A percentile compares a stretch with the other conserved stretches of the same genome.
phyloP scores from a whole-genome alignment of 2,113 vertebrate genomes.

The Ageneiosus marmoratus region DNA sequence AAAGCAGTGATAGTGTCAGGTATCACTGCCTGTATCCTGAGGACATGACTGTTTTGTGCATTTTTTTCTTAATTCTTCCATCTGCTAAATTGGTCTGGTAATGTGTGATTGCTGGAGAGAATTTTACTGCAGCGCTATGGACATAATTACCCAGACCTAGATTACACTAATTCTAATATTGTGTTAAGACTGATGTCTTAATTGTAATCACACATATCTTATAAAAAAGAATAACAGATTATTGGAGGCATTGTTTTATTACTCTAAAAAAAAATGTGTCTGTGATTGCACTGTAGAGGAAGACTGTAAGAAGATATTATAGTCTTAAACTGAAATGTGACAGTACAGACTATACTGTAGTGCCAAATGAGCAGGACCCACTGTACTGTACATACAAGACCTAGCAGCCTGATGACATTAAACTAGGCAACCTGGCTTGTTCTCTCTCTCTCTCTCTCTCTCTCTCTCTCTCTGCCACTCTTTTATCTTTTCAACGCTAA shows the following conservation, averaged over 20 bases:
- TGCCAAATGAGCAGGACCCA: constrained; percentile 61
- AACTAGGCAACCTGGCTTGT: constrained; percentile 72
- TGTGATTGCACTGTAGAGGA: constrained; percentile 49
- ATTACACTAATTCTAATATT: constrained; percentile 55
- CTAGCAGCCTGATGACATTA: constrained; percentile 72
- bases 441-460: constrained; percentile 68
- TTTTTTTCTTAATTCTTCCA: constrained; percentile 56
- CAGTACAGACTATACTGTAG: constrained; percentile 58
- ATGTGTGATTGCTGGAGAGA: constrained; percentile 49
- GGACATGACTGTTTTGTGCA: constrained; percentile 60
- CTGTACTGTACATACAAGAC: constrained; percentile 66
- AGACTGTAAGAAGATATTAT: constrained; percentile 59
- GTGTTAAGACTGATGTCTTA: constrained; percentile 67
- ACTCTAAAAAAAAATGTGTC: constrained; percentile 46
- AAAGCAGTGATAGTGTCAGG: constrained; percentile 60
- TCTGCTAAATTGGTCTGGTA: constrained; percentile 47
- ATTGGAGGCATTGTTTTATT: constrained; percentile 66
- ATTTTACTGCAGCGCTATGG: constrained; percentile 57
- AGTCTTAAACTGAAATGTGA: constrained; percentile 55
- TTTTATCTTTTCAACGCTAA: constrained; percentile 56
- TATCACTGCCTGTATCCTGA: constrained; percentile 57
- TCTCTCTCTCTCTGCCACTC: constrained; percentile 30
- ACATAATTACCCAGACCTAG: constrained; percentile 62
- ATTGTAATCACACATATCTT: constrained; percentile 71
- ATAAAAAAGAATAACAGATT: constrained; percentile 62